Percentiles rank a stretch among this genome's conserved stretches.
These are phyloP conservation scores for Mesembrinibis cayennensis DNA, from an alignment of 2,113 vertebrate species.

Conservation along the genomic window DNA sequence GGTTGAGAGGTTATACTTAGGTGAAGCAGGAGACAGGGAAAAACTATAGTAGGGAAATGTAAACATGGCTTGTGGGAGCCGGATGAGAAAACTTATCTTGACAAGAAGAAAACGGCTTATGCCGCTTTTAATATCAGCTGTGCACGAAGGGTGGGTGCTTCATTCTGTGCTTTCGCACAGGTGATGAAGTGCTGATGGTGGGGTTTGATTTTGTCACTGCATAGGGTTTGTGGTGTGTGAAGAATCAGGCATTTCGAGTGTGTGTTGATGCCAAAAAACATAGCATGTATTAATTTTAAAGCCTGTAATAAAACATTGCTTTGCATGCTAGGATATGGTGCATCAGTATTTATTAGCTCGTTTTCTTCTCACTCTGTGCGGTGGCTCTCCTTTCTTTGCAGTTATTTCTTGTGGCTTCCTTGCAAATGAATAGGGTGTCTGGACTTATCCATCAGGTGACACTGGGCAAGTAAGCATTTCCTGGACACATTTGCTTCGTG, in stretches of 20 bases:
- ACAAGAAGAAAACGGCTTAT: neutral
- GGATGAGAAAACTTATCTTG: neutral
- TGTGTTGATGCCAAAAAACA: neutral
- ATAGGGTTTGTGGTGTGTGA: neutral
- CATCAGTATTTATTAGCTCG: neutral
- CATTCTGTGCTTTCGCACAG: neutral
- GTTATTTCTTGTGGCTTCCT: neutral
- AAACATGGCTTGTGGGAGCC: neutral
- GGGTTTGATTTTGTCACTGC: neutral
- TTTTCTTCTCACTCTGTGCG: neutral
- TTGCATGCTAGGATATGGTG: neutral
- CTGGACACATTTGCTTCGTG: neutral
- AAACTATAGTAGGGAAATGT: neutral
- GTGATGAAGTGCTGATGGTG: fast-evolving
- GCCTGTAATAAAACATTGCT: neutral
- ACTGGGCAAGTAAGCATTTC: neutral
- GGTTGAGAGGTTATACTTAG: neutral
- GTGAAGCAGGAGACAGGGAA: neutral
- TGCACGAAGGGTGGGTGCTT: neutral
- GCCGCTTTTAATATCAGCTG: neutral
- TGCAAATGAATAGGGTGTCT: neutral
- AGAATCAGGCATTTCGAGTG: neutral
- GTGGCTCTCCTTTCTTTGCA: neutral
- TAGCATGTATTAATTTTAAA: neutral
- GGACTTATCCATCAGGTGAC: neutral